phyloP scores from a whole-genome alignment of 2,113 vertebrate genomes.

The Nerophis ophidion region DNA sequence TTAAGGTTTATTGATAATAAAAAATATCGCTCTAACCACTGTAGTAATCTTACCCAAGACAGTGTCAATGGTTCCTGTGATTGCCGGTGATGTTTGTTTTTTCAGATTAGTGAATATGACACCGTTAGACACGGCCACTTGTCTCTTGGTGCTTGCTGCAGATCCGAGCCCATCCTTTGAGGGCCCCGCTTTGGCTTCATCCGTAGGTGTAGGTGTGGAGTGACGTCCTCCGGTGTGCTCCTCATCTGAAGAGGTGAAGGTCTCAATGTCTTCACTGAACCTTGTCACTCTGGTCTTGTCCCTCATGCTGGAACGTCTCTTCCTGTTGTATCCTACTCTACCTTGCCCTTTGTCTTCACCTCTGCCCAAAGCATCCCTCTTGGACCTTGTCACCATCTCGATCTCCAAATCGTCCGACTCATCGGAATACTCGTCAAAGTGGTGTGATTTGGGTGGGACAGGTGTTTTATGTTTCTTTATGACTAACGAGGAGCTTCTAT shows the following conservation, averaged over 20 bases:
- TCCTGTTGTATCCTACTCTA: constrained; percentile 9
- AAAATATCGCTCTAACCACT: too few relatives aligned
- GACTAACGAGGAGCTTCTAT: constrained; percentile 34
- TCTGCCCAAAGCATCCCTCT: background rate
- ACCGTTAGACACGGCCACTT: background rate
- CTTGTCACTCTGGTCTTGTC: constrained; percentile 16
- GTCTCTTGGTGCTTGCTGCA: background rate
- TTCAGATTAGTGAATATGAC: constrained; percentile 37
- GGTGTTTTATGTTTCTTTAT: constrained; percentile 12
- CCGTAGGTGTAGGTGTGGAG: constrained; percentile 3
- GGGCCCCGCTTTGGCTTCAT: background rate
- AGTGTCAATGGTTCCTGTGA: constrained; percentile 56
- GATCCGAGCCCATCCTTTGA: background rate
- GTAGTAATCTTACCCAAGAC: constrained; percentile 76
- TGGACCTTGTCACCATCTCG: constrained; percentile 1
- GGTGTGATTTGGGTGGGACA: background rate
- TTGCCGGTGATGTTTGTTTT: constrained; percentile 5
- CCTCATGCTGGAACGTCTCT: constrained; percentile 12
- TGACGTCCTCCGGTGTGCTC: constrained; percentile 36
- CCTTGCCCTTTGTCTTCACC: background rate
- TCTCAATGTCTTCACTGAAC: constrained; percentile 68
- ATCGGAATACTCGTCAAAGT: constrained; percentile 60
- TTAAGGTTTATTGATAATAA: too few relatives aligned
- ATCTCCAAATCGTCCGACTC: constrained; percentile 83
- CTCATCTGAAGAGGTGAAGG: constrained; percentile 82